Evolutionary conservation across 2,113 vertebrate genomes (phyloP), one percentile per base, ranked within the genome.

Genomic region (Ifrita kowaldi): DNA sequence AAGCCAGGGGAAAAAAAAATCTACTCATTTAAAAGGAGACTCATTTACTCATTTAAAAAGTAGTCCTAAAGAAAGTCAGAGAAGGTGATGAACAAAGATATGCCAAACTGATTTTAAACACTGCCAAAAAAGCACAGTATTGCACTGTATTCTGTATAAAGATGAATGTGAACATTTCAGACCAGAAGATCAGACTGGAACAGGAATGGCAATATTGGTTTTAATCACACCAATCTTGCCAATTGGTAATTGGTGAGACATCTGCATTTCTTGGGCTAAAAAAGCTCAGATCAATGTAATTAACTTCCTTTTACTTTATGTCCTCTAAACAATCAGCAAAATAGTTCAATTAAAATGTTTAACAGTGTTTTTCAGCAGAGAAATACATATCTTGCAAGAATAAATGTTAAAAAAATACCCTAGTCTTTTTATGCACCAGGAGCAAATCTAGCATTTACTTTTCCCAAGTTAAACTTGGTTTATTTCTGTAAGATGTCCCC

Each of bases 401-500:
- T 57, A 90, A 74, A 59, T 65, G n/a, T 68, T 68, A 74, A 56
- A 62, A 60, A 81, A 60, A 55, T 27, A 83, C 10, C 27, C 46
- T 16, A 28, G 44, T 17, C 13, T 55, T 93, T 62, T 55, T 42
- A 32, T 42, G 39, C 41, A 35, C 21, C 55, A 75, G 71, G 24
- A 94, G 49, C 32, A 64, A 90, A 81, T 73, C 28, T 60, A 27
- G n/a, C 80, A 77, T 62, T 93, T 90, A 78, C n/a, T 78, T 73
- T 82, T 68, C 47, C 33, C 42, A 86, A 94, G 75, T 68, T 90
- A 39, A 94, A 89, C 26, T 62, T 83, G 68, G 57, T 96, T 96
- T 87, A 96, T 85, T 90, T 92, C 97, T 95, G 23, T n/a, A 87
- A 94, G 57, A 90, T 89, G 41, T 64, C n/a, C 70, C 21, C 62